These are phyloP conservation scores for Helicoverpa assulta DNA, from an alignment of 2,888 invertebrate genomes.

Conservation along the genomic window DNA sequence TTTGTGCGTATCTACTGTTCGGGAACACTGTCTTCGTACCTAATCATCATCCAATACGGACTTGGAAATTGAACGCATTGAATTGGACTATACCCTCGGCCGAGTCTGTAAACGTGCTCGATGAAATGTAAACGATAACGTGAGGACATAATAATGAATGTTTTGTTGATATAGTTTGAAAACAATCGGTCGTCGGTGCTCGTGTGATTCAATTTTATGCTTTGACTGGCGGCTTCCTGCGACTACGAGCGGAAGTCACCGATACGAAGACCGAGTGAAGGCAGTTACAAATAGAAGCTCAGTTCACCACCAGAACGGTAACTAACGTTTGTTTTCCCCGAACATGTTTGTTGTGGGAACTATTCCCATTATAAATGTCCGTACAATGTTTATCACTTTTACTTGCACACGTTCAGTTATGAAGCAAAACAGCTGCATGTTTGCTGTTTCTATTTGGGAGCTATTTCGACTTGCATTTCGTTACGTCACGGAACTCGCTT, in stretches of 20 bases:
- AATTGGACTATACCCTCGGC: slow-evolving; percentile 25
- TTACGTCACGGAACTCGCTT: slow-evolving; percentile 26
- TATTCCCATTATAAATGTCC: slow-evolving; percentile 56
- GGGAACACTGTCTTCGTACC: slow-evolving; percentile 27
- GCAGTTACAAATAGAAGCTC: slow-evolving; percentile 80
- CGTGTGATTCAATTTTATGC: slow-evolving; percentile 72
- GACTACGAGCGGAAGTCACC: slow-evolving; percentile 72
- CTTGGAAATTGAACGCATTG: slow-evolving; percentile 30
- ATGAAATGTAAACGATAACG: slow-evolving; percentile 52
- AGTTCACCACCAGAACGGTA: slow-evolving; percentile 74
- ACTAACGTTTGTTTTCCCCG: slow-evolving; percentile 71
- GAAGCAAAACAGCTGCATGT: slow-evolving; percentile 49
- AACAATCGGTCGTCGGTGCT: slow-evolving; percentile 69
- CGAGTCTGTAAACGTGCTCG: slow-evolving; percentile 36
- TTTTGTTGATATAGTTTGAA: slow-evolving; percentile 67
- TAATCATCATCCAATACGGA: slow-evolving; percentile 33
- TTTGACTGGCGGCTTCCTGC: slow-evolving; percentile 82
- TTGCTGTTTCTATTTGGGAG: slow-evolving; percentile 38
- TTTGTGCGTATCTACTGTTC: slow-evolving; percentile 21
- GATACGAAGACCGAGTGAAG: slow-evolving; percentile 69
- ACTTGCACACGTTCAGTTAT: slow-evolving; percentile 36
- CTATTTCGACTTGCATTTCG: slow-evolving; percentile 42
- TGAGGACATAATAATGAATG: slow-evolving; percentile 66
- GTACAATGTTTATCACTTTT: slow-evolving; percentile 41
- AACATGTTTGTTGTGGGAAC: slow-evolving; percentile 67